A percentile compares a stretch with the other conserved stretches of the same genome.
phyloP scores from a whole-genome alignment of 53 echinoderm and acorn worm genomes.

The Arbacia lixula region DNA sequence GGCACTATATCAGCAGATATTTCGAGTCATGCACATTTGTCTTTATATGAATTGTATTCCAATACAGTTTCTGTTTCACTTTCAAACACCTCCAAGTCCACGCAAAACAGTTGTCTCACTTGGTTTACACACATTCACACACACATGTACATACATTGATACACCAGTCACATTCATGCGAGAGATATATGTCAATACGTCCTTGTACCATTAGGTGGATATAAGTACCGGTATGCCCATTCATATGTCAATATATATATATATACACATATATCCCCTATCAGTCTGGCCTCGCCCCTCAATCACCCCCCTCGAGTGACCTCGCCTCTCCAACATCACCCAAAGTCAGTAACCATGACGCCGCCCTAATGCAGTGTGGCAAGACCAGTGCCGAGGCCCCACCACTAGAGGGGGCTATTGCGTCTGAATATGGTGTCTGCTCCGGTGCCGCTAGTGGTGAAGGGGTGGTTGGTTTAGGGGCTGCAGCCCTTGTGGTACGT shows the following conservation, averaged over 20 bases:
- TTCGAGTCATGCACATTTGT: no score
- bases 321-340: slow-evolving; percentile 38
- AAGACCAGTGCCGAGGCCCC: slow-evolving; percentile 13
- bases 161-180: no score
- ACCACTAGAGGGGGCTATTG: slow-evolving; percentile 19
- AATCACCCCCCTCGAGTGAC: slow-evolving; percentile 21
- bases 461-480: slow-evolving; percentile 20
- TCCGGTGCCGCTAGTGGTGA: slow-evolving; percentile 9
- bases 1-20: no score
- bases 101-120: no score
- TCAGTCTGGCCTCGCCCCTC: slow-evolving; percentile 19
- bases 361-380: slow-evolving; percentile 18
- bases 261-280: background rate
- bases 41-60: no score
- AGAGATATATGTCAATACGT: no score
- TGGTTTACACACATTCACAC: no score
- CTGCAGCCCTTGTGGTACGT: slow-evolving; percentile 35
- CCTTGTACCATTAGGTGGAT: no score
- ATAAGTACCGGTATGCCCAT: no score
- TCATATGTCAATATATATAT: slow-evolving; percentile 3
- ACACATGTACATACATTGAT: slow-evolving; percentile 6
- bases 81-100: no score
- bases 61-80: no score
- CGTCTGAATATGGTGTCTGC: background rate
- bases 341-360: slow-evolving; percentile 51